These are phyloP conservation scores for Diplodus sargus DNA, from an alignment of 2,797 vertebrate species.

Conservation along the genomic window DNA sequence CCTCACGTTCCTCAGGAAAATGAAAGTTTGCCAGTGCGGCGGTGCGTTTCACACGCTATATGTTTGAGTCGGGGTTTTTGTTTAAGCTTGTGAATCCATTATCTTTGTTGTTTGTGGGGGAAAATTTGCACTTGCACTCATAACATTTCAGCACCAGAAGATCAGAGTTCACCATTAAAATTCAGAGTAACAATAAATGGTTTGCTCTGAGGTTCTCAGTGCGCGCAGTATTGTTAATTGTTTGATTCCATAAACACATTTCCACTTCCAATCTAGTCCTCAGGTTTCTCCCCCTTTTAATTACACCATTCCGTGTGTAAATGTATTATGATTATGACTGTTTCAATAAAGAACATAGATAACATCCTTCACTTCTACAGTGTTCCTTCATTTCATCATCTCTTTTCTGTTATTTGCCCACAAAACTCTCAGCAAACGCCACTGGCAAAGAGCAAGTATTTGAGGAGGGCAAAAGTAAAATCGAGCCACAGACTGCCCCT, in stretches of 20 bases:
- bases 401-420: conserved; percentile 62
- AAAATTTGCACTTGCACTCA: not conserved
- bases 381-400: conserved; percentile 40
- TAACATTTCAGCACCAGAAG: not conserved
- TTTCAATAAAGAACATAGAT: conserved; percentile 47
- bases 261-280: conserved; percentile 32
- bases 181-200: conserved; percentile 12
- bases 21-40: not conserved
- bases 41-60: not conserved
- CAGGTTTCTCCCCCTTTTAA: conserved; percentile 32
- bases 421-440: conserved; percentile 62
- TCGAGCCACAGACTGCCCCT: conserved; percentile 76
- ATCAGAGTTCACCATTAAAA: not conserved
- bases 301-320: conserved; percentile 35
- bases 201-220: conserved; percentile 7
- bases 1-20: not conserved
- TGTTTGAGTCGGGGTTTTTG: too few species aligned
- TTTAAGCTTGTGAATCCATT: not conserved
- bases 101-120: not conserved
- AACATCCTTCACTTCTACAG: conserved; percentile 51
- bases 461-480: conserved; percentile 78
- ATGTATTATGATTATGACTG: conserved; percentile 29
- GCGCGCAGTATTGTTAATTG: conserved; percentile 19
- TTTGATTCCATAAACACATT: conserved; percentile 30
- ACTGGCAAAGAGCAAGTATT: conserved; percentile 73